Base-by-base conservation (phyloP, 2,888 invertebrate genomes). In the Laothoe populi region DNA sequence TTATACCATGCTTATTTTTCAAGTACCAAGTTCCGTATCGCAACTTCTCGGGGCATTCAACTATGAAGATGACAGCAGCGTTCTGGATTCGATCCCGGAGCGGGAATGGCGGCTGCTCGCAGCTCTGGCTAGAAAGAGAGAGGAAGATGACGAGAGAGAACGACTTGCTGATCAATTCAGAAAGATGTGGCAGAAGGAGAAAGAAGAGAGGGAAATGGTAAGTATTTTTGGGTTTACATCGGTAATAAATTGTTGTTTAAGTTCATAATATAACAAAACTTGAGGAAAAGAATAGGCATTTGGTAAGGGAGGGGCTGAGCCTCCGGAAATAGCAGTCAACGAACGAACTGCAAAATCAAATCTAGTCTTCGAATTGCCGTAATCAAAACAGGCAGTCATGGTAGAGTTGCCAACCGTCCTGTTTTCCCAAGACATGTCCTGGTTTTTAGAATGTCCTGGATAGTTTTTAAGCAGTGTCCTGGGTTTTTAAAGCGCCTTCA, bases 131-230 rank as follows among this genome's bases (percentile, higher is more conserved):
- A 77, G 84, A 63, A 94, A 93, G 74, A 84, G 92, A 68, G 88
- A 91, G 44, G 85, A 92, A 49, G 84, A 90, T 24, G 75, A 77
- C 8, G 87, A 88, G 61, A 79, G 89, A 40, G 86, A 90, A 59
- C 83, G 81, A 53, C 84, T 93, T n/a, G 92, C 93, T 0, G 89
- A 90, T 60, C 83, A 90, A 73, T 93, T 93, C 70, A 84, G 88
- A 67, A 82, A 81, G 67, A 75, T 93, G 78, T 94, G 94, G 94
- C 83, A 88, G 70, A 84, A 84, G 66, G 94, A 93, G 71, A 88
- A 87, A 57, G 82, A 85, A 61, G 83, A 88, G 49, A 80, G 87
- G 26, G 75, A 85, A 62, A 69, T 81, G 71, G 90, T 90, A 59
- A 64, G 48, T 23, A 13, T 10, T 35, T 16, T 59, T 40, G 8